These are phyloP conservation scores for Mythimna vitellina DNA, from an alignment of 2,888 invertebrate species.

Conservation along the genomic window DNA sequence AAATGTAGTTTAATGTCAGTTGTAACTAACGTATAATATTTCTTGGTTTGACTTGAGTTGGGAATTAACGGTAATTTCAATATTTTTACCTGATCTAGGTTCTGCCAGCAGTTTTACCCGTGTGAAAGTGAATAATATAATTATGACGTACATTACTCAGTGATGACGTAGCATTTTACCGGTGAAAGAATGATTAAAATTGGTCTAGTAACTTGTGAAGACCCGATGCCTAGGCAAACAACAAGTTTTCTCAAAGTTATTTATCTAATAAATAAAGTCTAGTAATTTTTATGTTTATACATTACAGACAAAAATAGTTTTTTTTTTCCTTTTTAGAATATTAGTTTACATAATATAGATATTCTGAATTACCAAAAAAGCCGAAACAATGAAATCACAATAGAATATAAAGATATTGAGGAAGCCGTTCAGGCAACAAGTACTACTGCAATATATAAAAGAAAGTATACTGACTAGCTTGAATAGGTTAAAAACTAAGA, in stretches of 20 bases:
- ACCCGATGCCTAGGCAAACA: too few species aligned
- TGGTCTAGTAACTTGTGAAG: too few species aligned
- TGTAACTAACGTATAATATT: constrained; percentile 28
- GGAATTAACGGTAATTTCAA: constrained; percentile 25
- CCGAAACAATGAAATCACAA: not conserved
- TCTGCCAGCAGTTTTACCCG: not conserved
- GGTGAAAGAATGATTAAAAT: too few species aligned
- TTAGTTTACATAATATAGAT: too few species aligned
- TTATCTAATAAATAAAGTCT: too few species aligned
- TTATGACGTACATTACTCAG: too few species aligned
- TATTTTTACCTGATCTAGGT: not conserved
- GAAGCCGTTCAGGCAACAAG: not conserved
- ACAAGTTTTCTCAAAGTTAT: too few species aligned
- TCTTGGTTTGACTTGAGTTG: constrained; percentile 17
- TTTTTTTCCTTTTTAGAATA: too few species aligned
- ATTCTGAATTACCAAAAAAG: not conserved
- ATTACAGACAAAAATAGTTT: too few species aligned
- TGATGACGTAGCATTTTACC: too few species aligned
- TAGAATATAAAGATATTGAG: not conserved
- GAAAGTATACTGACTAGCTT: not conserved
- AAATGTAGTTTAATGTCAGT: constrained; percentile 45
- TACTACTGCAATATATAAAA: not conserved
- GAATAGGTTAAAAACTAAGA: not conserved
- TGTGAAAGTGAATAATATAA: too few species aligned
- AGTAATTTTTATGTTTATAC: too few species aligned